These are phyloP conservation scores for Drosophila borealis DNA, from an alignment of 2,888 invertebrate genomes.

Conservation along the genomic window DNA sequence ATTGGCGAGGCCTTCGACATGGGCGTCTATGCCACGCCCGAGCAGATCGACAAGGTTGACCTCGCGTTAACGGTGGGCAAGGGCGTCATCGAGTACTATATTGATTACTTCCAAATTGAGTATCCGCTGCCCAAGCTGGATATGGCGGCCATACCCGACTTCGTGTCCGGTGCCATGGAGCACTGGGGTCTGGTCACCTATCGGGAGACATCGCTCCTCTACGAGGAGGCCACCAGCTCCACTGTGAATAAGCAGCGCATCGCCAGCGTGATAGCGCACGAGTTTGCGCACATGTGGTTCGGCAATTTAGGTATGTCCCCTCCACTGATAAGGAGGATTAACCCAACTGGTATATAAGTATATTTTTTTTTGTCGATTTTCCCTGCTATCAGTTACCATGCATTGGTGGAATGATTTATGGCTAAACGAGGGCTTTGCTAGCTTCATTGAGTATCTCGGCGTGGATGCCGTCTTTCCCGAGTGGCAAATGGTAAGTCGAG, in stretches of 20 bases:
- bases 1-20: constrained; percentile 88
- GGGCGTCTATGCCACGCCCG: constrained; percentile 91
- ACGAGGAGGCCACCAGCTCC: constrained; percentile 90
- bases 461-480: constrained; percentile 89
- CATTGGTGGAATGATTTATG: constrained; percentile 97
- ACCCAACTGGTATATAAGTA: background rate
- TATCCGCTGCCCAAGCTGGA: constrained; percentile 96
- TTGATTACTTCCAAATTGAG: constrained; percentile 92
- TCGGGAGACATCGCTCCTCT: constrained; percentile 93
- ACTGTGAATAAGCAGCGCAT: constrained; percentile 91
- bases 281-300: constrained; percentile 98
- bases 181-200: constrained; percentile 98
- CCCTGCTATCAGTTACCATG: constrained; percentile 90
- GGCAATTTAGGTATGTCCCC: constrained; percentile 90
- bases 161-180: constrained; percentile 95
- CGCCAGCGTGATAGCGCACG: constrained; percentile 94
- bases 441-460: constrained; percentile 94
- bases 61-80: constrained; percentile 92
- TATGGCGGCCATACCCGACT: constrained; percentile 85
- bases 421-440: constrained; percentile 97
- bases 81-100: constrained; percentile 91
- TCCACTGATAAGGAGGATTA: constrained; percentile 3
- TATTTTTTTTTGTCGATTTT: background rate
- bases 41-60: constrained; percentile 90
- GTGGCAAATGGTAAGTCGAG: constrained; percentile 90